Evolutionary conservation across 2,113 vertebrate species (phyloP).

Genomic region (Trogon surrucura): DNA sequence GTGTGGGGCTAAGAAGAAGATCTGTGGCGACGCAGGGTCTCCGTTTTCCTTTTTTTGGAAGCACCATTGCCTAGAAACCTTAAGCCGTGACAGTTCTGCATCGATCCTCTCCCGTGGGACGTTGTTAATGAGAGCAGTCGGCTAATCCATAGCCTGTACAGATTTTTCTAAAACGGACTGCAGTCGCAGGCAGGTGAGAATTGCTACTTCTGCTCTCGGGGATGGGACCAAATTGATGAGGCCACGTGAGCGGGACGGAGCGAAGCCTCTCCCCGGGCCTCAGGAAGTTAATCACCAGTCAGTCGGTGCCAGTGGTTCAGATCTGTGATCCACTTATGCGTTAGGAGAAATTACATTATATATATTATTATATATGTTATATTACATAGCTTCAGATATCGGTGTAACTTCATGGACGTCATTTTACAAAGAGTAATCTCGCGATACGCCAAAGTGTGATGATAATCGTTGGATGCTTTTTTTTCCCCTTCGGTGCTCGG

Average conservation of each 20-base stretch:
- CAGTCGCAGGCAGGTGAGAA: not conserved
- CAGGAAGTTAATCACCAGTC: not conserved
- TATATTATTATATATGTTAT: too few species aligned
- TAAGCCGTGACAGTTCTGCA: not conserved
- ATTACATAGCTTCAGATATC: not conserved
- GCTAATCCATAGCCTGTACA: not conserved
- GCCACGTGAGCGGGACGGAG: rapidly evolving
- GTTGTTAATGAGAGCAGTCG: not conserved
- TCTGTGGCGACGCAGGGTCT: not conserved
- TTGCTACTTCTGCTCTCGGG: not conserved
- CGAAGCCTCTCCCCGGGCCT: not conserved
- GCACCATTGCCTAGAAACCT: not conserved
- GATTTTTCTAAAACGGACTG: constrained; percentile 16
- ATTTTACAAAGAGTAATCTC: not conserved
- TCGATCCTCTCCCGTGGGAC: not conserved
- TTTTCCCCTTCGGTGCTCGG: not conserved
- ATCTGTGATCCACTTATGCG: not conserved
- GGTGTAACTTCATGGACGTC: not conserved
- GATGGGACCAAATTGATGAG: not conserved
- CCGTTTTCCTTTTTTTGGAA: not conserved
- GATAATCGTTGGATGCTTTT: not conserved
- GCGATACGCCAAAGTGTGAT: not conserved
- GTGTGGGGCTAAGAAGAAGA: not conserved
- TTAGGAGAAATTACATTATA: not conserved
- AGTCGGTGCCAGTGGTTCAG: not conserved